Evolutionary conservation across 2,113 vertebrate species (phyloP).

Genomic region (Engystomops pustulosus): DNA sequence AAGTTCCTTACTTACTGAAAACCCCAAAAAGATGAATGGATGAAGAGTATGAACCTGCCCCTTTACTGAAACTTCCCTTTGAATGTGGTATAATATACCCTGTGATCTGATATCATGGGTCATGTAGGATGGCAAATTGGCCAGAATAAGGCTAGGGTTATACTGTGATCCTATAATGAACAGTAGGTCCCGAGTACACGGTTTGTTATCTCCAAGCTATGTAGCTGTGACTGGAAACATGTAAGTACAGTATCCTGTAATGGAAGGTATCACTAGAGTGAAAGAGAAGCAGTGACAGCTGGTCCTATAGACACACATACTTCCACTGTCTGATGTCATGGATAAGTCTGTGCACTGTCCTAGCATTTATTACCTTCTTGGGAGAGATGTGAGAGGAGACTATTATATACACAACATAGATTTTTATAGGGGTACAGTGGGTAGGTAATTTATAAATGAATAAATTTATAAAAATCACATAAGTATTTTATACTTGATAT

Average conservation of each 20-base stretch:
- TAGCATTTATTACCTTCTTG: slow-evolving; percentile 21
- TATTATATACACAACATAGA: neutral
- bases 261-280: too few species aligned
- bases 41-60: too few species aligned
- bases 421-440: neutral
- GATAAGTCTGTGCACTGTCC: neutral
- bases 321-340: neutral
- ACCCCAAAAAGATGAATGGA: too few species aligned
- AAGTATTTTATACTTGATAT: too few species aligned
- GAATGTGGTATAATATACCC: too few species aligned
- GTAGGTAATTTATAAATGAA: too few species aligned
- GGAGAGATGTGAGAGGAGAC: neutral
- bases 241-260: neutral
- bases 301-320: neutral
- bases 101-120: too few species aligned
- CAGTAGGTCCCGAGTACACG: neutral
- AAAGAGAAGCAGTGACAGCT: slow-evolving; percentile 16
- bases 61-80: too few species aligned
- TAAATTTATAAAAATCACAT: too few species aligned
- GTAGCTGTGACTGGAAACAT: neutral
- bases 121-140: too few species aligned
- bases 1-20: too few species aligned
- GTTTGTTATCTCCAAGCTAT: neutral
- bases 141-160: too few species aligned
- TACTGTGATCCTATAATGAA: neutral